These are phyloP conservation scores for Physocephala rufipes DNA, from an alignment of 2,888 invertebrate genomes.

Conservation along the genomic window DNA sequence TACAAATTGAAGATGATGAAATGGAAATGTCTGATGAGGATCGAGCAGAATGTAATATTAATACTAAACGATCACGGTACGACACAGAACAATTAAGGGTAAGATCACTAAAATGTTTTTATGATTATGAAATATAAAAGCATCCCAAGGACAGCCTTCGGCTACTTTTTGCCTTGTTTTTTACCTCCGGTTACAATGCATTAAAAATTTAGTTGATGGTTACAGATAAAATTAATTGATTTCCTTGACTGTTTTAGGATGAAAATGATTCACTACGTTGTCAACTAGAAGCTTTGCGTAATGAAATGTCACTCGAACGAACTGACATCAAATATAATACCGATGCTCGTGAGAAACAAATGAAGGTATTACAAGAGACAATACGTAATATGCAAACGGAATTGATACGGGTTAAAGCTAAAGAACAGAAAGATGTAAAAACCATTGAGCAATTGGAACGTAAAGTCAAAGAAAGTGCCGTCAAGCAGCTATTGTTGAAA, in stretches of 20 bases:
- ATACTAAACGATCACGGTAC: conserved; percentile 61
- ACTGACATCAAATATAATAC: conserved; percentile 81
- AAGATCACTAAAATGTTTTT: conserved; percentile 7
- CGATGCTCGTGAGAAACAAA: conserved; percentile 86
- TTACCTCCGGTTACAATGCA: too few relatives aligned
- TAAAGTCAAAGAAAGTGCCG: conserved; percentile 63
- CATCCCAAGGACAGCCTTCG: too few relatives aligned
- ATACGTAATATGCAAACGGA: conserved; percentile 66
- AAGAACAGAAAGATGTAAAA: conserved; percentile 61
- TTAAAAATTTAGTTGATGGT: neutral
- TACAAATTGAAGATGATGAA: conserved; percentile 76
- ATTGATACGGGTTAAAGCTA: conserved; percentile 62
- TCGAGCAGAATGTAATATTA: conserved; percentile 66
- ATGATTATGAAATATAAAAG: too few relatives aligned
- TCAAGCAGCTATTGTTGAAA: conserved; percentile 64
- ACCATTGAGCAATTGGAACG: conserved; percentile 61
- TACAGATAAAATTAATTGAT: neutral
- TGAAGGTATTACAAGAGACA: conserved; percentile 70
- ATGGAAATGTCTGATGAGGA: conserved; percentile 89
- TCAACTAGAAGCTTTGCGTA: conserved; percentile 92
- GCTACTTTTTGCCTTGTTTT: too few relatives aligned
- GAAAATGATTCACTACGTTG: conserved; percentile 92
- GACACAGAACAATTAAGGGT: conserved; percentile 64
- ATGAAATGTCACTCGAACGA: conserved; percentile 89
- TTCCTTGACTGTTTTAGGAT: conserved; percentile 67